These are phyloP conservation scores for Aegotheles bennettii DNA, from an alignment of 2,113 vertebrate species.

Conservation along the genomic window DNA sequence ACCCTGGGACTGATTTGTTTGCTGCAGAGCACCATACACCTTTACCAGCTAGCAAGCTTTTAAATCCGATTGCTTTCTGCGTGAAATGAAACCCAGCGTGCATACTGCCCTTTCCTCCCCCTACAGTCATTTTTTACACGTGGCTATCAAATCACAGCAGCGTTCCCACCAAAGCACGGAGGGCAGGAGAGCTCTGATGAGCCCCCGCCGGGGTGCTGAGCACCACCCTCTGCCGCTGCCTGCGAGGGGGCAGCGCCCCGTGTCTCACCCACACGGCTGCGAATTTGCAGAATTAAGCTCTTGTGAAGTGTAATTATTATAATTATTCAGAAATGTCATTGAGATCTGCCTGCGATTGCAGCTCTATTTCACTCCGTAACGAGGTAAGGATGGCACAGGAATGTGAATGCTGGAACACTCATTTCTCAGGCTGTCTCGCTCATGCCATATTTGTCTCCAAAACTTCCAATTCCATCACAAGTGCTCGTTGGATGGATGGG, in stretches of 20 bases:
- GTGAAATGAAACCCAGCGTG: neutral
- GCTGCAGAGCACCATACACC: neutral
- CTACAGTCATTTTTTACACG: neutral
- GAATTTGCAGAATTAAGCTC: neutral
- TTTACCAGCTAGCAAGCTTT: neutral
- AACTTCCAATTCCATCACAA: neutral
- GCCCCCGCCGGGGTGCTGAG: too few relatives aligned
- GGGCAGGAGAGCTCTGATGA: too few relatives aligned
- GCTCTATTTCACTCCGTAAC: neutral
- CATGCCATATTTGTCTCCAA: neutral
- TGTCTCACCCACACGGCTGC: neutral
- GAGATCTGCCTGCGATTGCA: neutral
- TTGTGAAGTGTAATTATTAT: neutral
- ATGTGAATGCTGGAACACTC: rapidly evolving
- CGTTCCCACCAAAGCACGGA: neutral
- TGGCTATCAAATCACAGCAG: neutral
- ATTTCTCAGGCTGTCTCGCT: neutral
- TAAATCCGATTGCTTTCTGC: neutral
- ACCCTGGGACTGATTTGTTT: rapidly evolving
- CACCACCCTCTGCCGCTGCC: neutral
- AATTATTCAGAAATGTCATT: neutral
- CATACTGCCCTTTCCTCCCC: neutral
- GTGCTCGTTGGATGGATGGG: too few relatives aligned
- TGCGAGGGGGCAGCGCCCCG: rapidly evolving
- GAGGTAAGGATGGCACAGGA: neutral